Conservation (phyloP, 2,113 vertebrate genomes). For the Myotis yumanensis region DNA sequence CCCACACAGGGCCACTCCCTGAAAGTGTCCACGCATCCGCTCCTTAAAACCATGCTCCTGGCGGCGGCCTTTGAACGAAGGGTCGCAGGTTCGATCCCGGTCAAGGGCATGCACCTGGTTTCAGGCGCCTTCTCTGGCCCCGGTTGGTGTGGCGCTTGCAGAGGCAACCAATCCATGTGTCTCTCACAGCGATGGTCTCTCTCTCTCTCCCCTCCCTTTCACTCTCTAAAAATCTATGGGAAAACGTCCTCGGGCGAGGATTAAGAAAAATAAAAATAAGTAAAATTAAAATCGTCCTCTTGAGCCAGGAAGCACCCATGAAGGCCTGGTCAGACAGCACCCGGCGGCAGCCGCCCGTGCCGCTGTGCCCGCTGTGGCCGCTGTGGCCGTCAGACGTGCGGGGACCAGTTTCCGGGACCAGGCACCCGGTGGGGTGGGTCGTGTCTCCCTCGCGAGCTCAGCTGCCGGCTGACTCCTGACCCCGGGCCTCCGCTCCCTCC, state of each 20-base stretch:
- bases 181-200: too few relatives aligned
- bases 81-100: too few relatives aligned
- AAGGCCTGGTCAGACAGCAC: rapidly evolving
- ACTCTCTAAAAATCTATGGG: too few relatives aligned
- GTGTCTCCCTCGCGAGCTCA: rapidly evolving
- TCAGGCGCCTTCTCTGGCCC: too few relatives aligned
- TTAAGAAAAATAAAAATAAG: too few relatives aligned
- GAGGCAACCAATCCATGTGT: too few relatives aligned
- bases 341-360: neutral
- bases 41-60: neutral
- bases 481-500: neutral
- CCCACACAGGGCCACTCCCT: rapidly evolving
- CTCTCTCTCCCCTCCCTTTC: too few relatives aligned
- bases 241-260: too few relatives aligned
- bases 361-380: too few relatives aligned
- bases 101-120: too few relatives aligned
- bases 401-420: neutral
- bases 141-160: too few relatives aligned
- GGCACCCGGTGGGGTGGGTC: rapidly evolving
- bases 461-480: neutral
- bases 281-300: neutral
- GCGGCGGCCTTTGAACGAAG: too few relatives aligned
- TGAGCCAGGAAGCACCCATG: neutral
- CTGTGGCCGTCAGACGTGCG: rapidly evolving
- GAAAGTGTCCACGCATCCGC: rapidly evolving